Evolutionary conservation across 35 echinoderm and acorn worm species (phyloP).

Genomic region (Ophioderma brevispina): DNA sequence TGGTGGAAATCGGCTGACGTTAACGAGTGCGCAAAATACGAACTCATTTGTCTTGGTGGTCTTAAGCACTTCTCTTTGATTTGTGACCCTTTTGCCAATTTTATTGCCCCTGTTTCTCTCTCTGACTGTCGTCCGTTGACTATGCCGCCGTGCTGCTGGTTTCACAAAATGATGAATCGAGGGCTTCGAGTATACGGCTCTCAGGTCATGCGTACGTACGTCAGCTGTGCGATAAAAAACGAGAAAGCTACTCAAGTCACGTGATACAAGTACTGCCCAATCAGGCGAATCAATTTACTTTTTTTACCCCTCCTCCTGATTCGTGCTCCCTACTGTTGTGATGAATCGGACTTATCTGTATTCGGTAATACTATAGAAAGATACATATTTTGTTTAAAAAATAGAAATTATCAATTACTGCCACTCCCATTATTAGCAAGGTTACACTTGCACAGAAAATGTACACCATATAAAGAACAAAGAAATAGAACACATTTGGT

Average conservation of each 20-base stretch:
- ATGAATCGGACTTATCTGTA: no score
- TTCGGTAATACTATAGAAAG: no score
- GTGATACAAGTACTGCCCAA: not conserved
- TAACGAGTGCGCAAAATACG: conserved; percentile 76
- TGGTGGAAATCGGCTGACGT: conserved; percentile 67
- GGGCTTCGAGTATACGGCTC: not conserved
- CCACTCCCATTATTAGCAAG: no score
- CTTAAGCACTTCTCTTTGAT: conserved; percentile 19
- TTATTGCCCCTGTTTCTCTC: conserved; percentile 36
- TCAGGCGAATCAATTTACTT: conserved; percentile 1
- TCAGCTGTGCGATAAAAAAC: conserved; percentile 4
- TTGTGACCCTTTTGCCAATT: conserved; percentile 46
- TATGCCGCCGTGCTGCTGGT: not conserved
- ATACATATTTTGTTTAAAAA: no score
- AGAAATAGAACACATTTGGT: no score
- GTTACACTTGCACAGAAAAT: no score
- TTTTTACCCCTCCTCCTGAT: not conserved
- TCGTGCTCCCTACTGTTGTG: no score
- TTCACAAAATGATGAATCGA: not conserved
- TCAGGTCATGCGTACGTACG: not conserved
- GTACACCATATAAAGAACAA: no score
- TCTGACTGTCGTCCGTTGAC: not conserved
- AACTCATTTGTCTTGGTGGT: conserved; percentile 65
- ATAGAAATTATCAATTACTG: no score
- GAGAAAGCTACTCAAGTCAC: not conserved